Conservation (phyloP, 2,113 vertebrate genomes). For the Eolophus roseicapilla region DNA sequence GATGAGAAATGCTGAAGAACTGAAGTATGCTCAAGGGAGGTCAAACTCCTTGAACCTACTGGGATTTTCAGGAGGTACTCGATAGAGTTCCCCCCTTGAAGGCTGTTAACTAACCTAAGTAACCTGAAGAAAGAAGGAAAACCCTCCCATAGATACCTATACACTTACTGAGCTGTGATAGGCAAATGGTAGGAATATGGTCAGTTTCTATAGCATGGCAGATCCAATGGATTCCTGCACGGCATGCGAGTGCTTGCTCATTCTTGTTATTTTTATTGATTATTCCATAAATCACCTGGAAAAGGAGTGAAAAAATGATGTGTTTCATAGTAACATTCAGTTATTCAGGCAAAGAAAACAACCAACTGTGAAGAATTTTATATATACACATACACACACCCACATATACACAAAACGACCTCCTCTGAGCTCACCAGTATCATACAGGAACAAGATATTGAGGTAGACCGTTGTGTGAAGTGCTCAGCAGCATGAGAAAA, state of each 20-base stretch:
- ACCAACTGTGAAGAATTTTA: background rate
- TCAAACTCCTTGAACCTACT: background rate
- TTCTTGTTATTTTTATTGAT: background rate
- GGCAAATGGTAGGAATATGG: background rate
- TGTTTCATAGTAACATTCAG: background rate
- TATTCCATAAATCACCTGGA: background rate
- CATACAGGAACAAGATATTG: background rate
- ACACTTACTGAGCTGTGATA: background rate
- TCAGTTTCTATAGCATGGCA: background rate
- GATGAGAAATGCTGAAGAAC: background rate
- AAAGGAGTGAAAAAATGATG: background rate
- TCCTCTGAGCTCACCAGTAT: background rate
- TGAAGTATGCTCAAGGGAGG: background rate
- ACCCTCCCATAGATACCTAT: background rate
- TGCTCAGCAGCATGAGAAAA: background rate
- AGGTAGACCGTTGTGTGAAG: background rate
- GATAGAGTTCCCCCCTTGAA: background rate
- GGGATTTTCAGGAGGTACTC: background rate
- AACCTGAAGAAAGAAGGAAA: background rate
- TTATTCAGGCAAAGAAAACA: background rate
- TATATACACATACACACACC: accelerated
- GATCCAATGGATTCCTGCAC: background rate
- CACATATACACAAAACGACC: accelerated
- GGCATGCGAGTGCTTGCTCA: background rate
- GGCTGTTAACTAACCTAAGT: background rate